Evolutionary conservation across 2,888 invertebrate genomes (phyloP).

Genomic region (Conus canariensis): DNA sequence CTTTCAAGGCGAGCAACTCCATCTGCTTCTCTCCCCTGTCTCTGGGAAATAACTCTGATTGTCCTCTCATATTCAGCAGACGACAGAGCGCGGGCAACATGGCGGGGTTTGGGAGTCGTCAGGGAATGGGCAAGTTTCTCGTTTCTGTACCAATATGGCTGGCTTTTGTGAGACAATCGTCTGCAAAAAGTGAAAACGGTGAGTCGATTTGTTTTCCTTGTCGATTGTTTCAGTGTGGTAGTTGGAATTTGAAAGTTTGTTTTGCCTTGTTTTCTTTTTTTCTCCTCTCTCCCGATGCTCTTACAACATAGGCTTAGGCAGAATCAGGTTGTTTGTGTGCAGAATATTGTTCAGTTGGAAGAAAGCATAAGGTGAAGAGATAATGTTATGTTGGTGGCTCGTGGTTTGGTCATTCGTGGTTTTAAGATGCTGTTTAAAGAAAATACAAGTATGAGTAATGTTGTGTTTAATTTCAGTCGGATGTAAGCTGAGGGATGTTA

Average conservation of each 20-base stretch:
- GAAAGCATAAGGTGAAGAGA: no score
- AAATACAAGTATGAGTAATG: no score
- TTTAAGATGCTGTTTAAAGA: no score
- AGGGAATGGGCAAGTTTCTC: neutral
- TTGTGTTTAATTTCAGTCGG: no score
- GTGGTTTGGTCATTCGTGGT: no score
- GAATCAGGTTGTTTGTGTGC: no score
- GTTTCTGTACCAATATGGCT: neutral
- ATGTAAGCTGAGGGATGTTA: no score
- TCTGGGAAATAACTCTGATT: constrained; percentile 44
- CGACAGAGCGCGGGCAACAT: constrained; percentile 28
- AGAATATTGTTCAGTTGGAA: no score
- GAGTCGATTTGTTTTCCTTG: neutral
- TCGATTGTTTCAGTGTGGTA: no score
- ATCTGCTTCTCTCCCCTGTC: constrained; percentile 12
- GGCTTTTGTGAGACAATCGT: neutral
- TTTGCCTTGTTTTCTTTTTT: neutral
- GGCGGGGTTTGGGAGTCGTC: neutral
- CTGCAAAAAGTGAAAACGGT: constrained; percentile 16
- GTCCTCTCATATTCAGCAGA: constrained; percentile 35
- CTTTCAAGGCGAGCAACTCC: constrained; percentile 36
- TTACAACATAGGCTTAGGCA: no score
- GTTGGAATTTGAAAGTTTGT: neutral
- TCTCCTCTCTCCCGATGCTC: neutral
- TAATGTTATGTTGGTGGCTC: no score